phyloP scores from a whole-genome alignment of 2,113 vertebrate genomes.

The Gnathonemus longibarbis region DNA sequence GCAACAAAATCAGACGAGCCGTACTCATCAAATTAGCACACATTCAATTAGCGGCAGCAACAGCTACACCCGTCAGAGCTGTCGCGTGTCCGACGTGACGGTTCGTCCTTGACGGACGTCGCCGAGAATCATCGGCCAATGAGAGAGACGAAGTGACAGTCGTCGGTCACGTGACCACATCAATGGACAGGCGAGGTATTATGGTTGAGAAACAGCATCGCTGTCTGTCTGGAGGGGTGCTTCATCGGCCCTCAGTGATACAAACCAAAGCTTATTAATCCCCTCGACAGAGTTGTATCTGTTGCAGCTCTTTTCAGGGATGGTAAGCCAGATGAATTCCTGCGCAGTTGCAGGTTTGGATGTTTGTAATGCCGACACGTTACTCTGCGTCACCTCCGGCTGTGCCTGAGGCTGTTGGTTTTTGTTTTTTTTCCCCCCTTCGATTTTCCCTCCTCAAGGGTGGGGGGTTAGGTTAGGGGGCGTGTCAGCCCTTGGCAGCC shows the following conservation, averaged over 20 bases:
- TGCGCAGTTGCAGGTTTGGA: not conserved
- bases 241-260: not conserved
- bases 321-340: not conserved
- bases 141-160: not conserved
- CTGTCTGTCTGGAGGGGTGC: not conserved
- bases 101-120: not conserved
- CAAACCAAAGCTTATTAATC: constrained; percentile 13
- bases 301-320: not conserved
- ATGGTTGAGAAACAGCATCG: not conserved
- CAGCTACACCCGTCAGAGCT: not conserved
- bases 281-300: not conserved
- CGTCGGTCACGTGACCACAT: not conserved
- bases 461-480: not conserved
- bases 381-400: constrained; percentile 27
- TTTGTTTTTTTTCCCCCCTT: constrained; percentile 21
- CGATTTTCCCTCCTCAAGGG: not conserved
- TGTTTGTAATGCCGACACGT: constrained; percentile 28
- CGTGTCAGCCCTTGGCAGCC: not conserved
- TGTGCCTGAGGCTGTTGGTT: constrained; percentile 21
- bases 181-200: not conserved
- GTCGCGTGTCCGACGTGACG: not conserved
- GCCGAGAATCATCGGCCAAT: not conserved
- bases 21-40: not conserved
- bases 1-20: not conserved
- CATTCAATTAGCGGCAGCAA: not conserved